These are phyloP conservation scores for Mayetiola destructor DNA, from an alignment of 2,888 invertebrate species.

Conservation along the genomic window DNA sequence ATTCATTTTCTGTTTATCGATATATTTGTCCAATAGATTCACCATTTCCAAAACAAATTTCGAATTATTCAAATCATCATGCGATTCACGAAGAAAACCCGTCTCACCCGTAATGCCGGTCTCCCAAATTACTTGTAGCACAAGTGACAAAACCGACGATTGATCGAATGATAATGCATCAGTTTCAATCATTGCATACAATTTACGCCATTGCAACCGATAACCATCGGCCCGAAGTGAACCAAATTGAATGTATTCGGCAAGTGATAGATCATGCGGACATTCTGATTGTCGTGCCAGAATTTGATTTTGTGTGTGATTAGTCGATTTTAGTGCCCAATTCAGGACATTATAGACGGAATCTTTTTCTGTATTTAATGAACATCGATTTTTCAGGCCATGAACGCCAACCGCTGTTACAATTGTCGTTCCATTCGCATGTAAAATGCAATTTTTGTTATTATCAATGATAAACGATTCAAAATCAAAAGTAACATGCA, in stretches of 20 bases:
- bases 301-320: not conserved
- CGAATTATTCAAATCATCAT: not conserved
- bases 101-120: constrained; percentile 36
- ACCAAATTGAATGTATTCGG: constrained; percentile 1
- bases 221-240: constrained; percentile 1
- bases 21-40: not conserved
- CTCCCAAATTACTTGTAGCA: constrained; percentile 36
- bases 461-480: not conserved
- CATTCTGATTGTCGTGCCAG: not conserved
- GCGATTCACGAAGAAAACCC: constrained; percentile 40
- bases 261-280: not conserved
- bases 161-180: not conserved
- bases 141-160: constrained; percentile 22
- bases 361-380: not conserved
- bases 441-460: not conserved
- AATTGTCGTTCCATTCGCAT: not conserved
- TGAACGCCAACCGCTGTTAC: not conserved
- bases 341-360: not conserved
- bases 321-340: not conserved
- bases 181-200: constrained; percentile 9
- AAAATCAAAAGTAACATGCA: not conserved
- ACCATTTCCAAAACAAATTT: not conserved
- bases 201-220: not conserved
- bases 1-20: not conserved
- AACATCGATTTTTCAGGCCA: not conserved